Conservation (phyloP, 2,888 invertebrate species). For the Physocephala rufipes region DNA sequence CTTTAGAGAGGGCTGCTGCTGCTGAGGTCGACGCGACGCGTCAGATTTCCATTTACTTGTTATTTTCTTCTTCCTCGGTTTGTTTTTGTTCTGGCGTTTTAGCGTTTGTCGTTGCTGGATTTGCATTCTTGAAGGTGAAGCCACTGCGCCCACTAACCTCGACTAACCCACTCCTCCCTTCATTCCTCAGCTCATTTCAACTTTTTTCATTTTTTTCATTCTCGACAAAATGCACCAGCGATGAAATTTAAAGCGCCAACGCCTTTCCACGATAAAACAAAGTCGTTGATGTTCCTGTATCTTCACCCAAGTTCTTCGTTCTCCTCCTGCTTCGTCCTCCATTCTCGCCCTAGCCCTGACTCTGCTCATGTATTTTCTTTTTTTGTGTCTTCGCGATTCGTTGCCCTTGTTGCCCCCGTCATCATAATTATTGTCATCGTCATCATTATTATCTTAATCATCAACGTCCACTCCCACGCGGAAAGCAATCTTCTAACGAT, state of each 20-base stretch:
- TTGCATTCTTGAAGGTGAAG: too few species aligned
- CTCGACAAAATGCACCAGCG: background rate
- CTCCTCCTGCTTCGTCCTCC: too few species aligned
- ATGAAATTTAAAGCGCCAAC: conserved; percentile 15
- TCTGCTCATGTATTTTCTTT: too few species aligned
- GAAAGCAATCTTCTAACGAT: conserved; percentile 11
- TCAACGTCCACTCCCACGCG: conserved; percentile 19
- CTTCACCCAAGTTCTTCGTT: too few species aligned
- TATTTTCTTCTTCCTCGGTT: background rate
- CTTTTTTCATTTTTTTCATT: background rate
- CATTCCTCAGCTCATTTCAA: too few species aligned
- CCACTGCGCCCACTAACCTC: too few species aligned
- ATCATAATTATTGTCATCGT: background rate
- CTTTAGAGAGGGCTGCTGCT: conserved; percentile 11
- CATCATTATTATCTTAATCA: background rate
- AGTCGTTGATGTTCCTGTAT: conserved; percentile 1
- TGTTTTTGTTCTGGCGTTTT: too few species aligned
- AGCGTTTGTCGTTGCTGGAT: background rate
- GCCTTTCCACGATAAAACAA: background rate
- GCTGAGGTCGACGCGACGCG: background rate
- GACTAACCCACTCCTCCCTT: too few species aligned
- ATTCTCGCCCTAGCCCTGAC: too few species aligned
- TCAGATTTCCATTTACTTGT: background rate
- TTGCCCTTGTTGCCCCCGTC: background rate
- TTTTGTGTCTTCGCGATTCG: too few species aligned